Percentiles rank a stretch among this genome's conserved stretches.
phyloP scores from a whole-genome alignment of 2,888 invertebrate species.

The Pyrrhosoma nymphula region DNA sequence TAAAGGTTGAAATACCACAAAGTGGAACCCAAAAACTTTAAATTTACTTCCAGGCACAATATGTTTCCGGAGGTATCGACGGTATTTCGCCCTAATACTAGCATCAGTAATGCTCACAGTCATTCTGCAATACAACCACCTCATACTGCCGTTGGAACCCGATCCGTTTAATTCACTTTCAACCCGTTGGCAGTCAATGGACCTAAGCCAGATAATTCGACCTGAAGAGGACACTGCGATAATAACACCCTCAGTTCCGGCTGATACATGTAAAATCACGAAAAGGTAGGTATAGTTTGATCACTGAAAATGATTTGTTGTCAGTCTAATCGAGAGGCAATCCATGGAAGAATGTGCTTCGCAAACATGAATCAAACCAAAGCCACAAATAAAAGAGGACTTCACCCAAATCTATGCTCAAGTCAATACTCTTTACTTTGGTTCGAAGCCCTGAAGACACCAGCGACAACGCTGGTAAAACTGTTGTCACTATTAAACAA shows the following conservation, averaged over 20 bases:
- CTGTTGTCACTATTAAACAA: too few species aligned
- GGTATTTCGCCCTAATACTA: neutral
- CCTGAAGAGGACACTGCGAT: neutral
- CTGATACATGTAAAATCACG: neutral
- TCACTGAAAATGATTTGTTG: neutral
- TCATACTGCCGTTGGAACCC: neutral
- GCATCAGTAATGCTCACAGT: neutral
- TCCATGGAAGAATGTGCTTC: too few species aligned
- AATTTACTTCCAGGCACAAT: neutral
- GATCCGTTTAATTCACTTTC: neutral
- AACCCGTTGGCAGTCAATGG: neutral
- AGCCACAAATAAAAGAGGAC: too few species aligned
- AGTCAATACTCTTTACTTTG: too few species aligned
- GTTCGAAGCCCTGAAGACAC: too few species aligned
- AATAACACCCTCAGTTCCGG: neutral
- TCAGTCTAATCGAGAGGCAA: too few species aligned
- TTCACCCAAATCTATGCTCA: too few species aligned
- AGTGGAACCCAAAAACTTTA: too few species aligned
- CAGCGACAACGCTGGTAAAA: too few species aligned
- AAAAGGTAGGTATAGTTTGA: neutral
- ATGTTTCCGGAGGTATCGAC: neutral
- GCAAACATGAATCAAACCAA: too few species aligned
- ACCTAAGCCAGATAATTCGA: neutral
- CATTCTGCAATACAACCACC: neutral
- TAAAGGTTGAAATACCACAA: too few species aligned